Base-by-base conservation (phyloP, 2,888 invertebrate genomes). In the Chaetoderma sp. region DNA sequence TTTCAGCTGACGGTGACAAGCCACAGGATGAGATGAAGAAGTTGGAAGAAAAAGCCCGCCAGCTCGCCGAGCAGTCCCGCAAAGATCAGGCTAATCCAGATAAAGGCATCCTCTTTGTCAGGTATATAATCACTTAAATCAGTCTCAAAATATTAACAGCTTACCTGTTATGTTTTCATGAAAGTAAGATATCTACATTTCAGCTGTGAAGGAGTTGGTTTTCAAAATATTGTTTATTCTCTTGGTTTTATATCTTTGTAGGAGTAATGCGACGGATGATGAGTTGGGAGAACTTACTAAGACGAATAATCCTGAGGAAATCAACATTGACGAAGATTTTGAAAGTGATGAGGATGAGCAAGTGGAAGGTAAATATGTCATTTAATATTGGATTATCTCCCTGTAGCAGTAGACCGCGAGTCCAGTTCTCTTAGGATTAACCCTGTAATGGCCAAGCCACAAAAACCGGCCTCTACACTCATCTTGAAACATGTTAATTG, bases 251-350 rank as follows among this genome's bases (percentile, higher is more conserved):
- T n/a, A n/a, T 39, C 10, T 39, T 60, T 75, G 0, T 72, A 85
- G 85, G 77, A 83, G 83, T 64, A 78, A 81, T 54, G 78, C 81
- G 3, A 84, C 82, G 18, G 74, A 78, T 30, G 84, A 85, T 42
- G 84, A 84, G 60, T 71, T 85, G 10, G 83, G 83, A 6, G 83
- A 84, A 55, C 55, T 83, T 65, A 77, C 81, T 0, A 84, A 80
- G 71, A 80, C 78, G 8, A 74, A 77, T 27, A 86, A 86, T 68
- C 86, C 86, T 8, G 86, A 86, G 50, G 85, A 83, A 58, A 85
- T 86, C 61, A 78, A 86, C 68, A 84, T 86, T 58, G 86, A 83
- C 67, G 81, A 81, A 45, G 85, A 84, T 60, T 78, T 75, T 64
- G 77, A 74, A 18, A 77, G 76, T 60, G 86, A 86, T 65, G 85